A percentile compares a stretch with the other conserved stretches of the same genome.
Evolutionary conservation across 2,113 vertebrate species (phyloP).

Genomic region (Genyomyrus donnyi): DNA sequence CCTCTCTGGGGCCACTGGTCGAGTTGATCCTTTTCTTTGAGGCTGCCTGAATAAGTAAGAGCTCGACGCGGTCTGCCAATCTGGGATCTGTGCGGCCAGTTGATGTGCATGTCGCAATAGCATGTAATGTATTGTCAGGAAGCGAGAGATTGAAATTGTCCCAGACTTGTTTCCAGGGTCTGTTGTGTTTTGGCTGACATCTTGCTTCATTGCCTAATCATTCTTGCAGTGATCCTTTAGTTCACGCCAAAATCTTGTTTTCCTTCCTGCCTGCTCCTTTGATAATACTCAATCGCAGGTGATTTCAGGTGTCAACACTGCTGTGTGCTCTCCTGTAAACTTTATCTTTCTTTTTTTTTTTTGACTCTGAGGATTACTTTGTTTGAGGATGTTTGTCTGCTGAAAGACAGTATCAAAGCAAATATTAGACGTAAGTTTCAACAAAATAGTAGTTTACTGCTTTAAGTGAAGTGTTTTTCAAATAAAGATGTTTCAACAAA

Average conservation of each 20-base stretch:
- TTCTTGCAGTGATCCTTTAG: neutral
- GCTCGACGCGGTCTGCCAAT: neutral
- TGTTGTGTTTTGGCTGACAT: neutral
- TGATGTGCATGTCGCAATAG: neutral
- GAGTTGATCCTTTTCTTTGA: neutral
- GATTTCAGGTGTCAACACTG: neutral
- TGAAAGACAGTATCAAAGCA: neutral
- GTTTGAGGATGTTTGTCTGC: neutral
- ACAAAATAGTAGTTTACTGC: neutral
- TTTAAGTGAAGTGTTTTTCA: neutral
- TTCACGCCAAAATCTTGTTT: neutral
- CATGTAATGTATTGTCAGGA: neutral
- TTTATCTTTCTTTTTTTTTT: neutral
- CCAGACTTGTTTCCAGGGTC: neutral
- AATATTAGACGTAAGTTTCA: neutral
- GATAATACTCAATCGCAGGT: neutral
- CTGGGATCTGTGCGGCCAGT: neutral
- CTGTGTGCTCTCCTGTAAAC: neutral
- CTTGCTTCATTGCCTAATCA: neutral
- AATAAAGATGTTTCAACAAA: neutral
- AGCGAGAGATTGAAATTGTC: neutral
- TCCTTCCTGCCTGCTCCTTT: neutral
- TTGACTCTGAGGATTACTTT: neutral
- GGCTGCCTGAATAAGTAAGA: neutral
- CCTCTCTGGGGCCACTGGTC: neutral